These are phyloP conservation scores for Tipula helvola DNA, from an alignment of 2,888 invertebrate species.

Conservation along the genomic window DNA sequence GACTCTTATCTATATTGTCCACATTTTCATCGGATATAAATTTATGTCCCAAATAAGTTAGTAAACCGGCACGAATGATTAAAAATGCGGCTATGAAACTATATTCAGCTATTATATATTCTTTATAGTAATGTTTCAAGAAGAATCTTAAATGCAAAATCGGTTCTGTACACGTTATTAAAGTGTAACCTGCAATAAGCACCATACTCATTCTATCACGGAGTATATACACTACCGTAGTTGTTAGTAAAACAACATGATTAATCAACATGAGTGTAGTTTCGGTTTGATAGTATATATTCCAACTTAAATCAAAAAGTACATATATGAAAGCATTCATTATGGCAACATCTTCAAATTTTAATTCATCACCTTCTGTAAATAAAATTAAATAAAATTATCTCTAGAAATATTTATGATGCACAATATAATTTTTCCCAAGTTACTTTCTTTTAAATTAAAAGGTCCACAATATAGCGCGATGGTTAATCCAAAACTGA, in stretches of 20 bases:
- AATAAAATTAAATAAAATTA: not conserved
- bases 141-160: not conserved
- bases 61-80: not conserved
- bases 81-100: not conserved
- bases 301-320: not conserved
- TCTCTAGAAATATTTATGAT: not conserved
- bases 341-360: not conserved
- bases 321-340: not conserved
- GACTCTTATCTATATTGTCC: not conserved
- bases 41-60: not conserved
- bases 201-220: not conserved
- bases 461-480: not conserved
- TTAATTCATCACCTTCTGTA: not conserved
- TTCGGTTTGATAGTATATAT: not conserved
- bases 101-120: not conserved
- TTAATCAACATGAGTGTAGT: not conserved
- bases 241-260: not conserved
- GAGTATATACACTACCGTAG: not conserved
- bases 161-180: not conserved
- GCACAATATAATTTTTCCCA: not conserved
- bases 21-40: not conserved
- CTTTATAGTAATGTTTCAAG: not conserved
- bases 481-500: not conserved
- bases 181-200: not conserved
- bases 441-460: not conserved